Conservation (phyloP, 1,140 invertebrate species). For the Drosophila bocqueti region DNA sequence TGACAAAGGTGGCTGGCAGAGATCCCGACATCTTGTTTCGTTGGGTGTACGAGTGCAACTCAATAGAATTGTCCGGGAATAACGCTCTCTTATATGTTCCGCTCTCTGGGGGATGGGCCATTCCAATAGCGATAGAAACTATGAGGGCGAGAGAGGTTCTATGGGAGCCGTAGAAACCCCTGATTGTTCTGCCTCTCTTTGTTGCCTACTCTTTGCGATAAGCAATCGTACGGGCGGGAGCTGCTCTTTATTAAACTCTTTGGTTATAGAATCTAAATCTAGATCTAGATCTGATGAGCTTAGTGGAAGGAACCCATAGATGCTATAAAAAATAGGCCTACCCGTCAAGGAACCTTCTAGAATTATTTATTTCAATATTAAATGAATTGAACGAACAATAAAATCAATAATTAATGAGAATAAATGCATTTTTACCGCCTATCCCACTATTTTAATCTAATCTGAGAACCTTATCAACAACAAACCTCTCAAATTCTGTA, state of each 20-base stretch:
- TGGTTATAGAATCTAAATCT: no score
- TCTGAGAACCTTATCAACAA: not conserved
- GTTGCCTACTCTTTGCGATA: slow-evolving; percentile 8
- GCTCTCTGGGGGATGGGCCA: not conserved
- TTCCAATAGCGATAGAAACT: slow-evolving; percentile 1
- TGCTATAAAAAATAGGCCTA: not conserved
- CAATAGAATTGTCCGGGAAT: no score
- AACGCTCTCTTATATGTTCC: slow-evolving; percentile 11
- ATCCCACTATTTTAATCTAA: not conserved
- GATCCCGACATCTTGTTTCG: slow-evolving; percentile 40
- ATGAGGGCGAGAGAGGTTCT: not conserved
- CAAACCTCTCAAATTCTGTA: not conserved
- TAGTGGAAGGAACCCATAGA: not conserved
- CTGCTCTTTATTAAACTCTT: slow-evolving; percentile 1
- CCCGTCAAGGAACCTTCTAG: not conserved
- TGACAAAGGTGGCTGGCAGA: slow-evolving; percentile 86
- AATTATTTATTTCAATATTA: not conserved
- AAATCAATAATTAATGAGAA: not conserved
- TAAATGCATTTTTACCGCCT: not conserved
- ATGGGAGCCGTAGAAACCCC: no score
- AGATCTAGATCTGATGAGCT: not conserved
- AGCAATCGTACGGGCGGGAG: not conserved
- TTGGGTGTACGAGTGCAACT: not conserved
- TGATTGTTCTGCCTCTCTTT: not conserved
- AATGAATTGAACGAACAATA: not conserved